Conservation (phyloP, 92 coral and sea anemone species). For the Palythoa heliodiscus region DNA sequence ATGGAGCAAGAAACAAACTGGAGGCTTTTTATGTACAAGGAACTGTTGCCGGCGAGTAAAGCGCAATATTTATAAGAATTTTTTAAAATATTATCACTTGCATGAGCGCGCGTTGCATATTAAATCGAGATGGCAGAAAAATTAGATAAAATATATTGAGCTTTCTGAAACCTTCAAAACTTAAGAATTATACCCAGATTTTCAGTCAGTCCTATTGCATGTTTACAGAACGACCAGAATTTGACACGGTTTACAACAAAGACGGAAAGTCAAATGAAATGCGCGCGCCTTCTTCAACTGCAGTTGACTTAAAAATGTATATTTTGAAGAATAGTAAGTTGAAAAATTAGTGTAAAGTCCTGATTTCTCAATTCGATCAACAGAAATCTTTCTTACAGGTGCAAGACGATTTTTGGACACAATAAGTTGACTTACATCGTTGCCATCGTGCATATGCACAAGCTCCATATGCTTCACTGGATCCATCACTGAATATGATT, state of each 20-base stretch:
- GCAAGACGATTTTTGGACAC: slow-evolving; percentile 55
- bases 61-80: neutral
- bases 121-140: neutral
- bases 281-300: neutral
- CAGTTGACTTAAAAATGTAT: slow-evolving; percentile 11
- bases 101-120: neutral
- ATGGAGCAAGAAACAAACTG: slow-evolving; percentile 3
- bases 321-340: too few relatives aligned
- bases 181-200: neutral
- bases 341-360: too few relatives aligned
- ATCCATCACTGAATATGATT: slow-evolving; percentile 64
- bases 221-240: neutral
- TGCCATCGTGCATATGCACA: slow-evolving; percentile 54
- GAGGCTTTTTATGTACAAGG: slow-evolving; percentile 12
- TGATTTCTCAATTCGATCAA: slow-evolving; percentile 61
- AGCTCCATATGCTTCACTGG: slow-evolving; percentile 47
- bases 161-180: neutral
- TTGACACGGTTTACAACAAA: neutral
- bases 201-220: neutral
- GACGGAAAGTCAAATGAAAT: neutral
- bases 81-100: too few relatives aligned
- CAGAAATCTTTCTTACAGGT: slow-evolving; percentile 53
- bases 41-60: neutral
- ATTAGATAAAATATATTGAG: neutral
- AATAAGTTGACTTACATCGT: slow-evolving; percentile 10